phyloP scores from a whole-genome alignment of 64 coral and sea anemone species.

The Pachyseris speciosa region DNA sequence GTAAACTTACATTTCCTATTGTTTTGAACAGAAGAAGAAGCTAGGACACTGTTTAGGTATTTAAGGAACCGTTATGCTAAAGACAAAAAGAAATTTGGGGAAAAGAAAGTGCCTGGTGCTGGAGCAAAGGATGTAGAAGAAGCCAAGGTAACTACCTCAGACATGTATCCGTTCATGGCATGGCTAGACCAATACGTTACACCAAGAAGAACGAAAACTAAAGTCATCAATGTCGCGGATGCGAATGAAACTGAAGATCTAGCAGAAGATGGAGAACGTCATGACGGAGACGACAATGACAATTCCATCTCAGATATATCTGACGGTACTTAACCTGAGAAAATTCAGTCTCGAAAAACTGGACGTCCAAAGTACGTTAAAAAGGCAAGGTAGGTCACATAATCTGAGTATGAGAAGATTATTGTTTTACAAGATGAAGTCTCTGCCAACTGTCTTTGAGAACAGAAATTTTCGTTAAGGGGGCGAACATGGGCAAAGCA shows the following conservation, averaged over 20 bases:
- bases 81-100: no score
- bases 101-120: not conserved
- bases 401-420: not conserved
- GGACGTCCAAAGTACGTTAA: not conserved
- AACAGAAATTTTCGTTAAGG: no score
- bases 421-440: not conserved
- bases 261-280: not conserved
- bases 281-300: not conserved
- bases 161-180: not conserved
- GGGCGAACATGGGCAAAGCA: no score
- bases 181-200: conserved; percentile 29
- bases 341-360: not conserved
- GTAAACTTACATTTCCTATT: not conserved
- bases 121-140: not conserved
- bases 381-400: not conserved
- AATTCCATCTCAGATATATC: not conserved
- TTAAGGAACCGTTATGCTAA: no score
- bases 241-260: not conserved
- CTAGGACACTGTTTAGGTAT: no score
- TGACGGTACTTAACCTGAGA: not conserved
- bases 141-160: not conserved
- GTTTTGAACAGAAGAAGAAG: no score
- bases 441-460: not conserved
- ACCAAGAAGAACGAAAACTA: not conserved
- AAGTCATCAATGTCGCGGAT: not conserved